Evolutionary conservation across 1,140 invertebrate species (phyloP), one percentile per base, ranked within the genome.

Genomic region (Saxidomus purpurata): DNA sequence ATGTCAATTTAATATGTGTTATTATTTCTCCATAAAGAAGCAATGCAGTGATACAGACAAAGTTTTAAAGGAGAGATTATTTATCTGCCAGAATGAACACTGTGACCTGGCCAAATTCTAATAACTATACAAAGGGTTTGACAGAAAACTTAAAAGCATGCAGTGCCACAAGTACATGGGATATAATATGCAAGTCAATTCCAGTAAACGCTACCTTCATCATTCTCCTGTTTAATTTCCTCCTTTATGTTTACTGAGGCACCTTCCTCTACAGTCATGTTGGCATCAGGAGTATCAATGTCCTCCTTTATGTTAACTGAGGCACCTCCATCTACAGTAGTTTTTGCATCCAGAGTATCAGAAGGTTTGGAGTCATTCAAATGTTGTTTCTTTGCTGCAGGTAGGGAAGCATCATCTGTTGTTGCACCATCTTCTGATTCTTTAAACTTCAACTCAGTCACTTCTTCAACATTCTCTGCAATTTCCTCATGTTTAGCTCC

Each of bases 121-220:
- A n/a, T n/a, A n/a, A n/a, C n/a, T n/a, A n/a, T n/a, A n/a, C n/a
- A n/a, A n/a, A n/a, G n/a, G n/a, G n/a, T n/a, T n/a, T n/a, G n/a
- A n/a, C n/a, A n/a, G n/a, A n/a, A n/a, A n/a, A n/a, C n/a, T n/a
- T n/a, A n/a, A n/a, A n/a, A n/a, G n/a, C n/a, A n/a, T n/a, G n/a
- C n/a, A n/a, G n/a, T n/a, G n/a, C n/a, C n/a, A n/a, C n/a, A n/a
- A n/a, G n/a, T n/a, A n/a, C n/a, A n/a, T n/a, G n/a, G n/a, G 34
- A 22, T n/a, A 9, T 15, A 19, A 71, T 38, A 71, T 71, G 6
- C 15, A 71, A 38, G 67, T 71, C 67, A 71, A 71, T 2, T 71
- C 67, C 34, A 71, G 28, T 38, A 71, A 31, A 71, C 15, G 19
- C 31, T 71, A 71, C 67, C 67, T 71, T 71, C 67, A 36, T 71